Percentiles rank a stretch among this genome's conserved stretches.
Evolutionary conservation across 2,797 vertebrate species (phyloP).

Genomic region (Pelobates cultripes): DNA sequence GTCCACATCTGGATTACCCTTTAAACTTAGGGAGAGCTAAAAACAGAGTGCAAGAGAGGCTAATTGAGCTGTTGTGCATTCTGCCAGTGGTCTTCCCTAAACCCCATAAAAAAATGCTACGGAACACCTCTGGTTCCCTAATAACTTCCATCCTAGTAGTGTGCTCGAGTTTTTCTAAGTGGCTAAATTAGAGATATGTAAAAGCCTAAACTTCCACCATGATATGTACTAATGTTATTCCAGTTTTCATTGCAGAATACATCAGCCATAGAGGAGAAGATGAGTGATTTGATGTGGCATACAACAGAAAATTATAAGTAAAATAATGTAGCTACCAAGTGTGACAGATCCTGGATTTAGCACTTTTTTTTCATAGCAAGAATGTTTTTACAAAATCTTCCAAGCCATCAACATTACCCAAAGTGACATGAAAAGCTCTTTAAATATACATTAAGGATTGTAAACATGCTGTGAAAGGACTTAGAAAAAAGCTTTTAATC

Average conservation of each 20-base stretch:
- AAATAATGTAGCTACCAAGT: background rate
- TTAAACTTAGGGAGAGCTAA: too few relatives aligned
- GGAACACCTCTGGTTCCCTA: too few relatives aligned
- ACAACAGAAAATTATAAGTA: conserved; percentile 4
- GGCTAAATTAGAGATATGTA: too few relatives aligned
- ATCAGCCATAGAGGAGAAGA: background rate
- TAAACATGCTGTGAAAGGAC: background rate
- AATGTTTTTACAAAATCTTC: background rate
- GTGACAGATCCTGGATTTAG: conserved; percentile 11
- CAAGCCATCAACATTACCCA: conserved; percentile 7
- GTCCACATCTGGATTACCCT: too few relatives aligned
- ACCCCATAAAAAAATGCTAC: too few relatives aligned
- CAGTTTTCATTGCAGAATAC: background rate
- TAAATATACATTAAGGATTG: background rate
- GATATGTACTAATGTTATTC: background rate
- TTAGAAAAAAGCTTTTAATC: background rate
- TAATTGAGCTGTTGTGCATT: too few relatives aligned
- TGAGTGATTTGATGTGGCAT: conserved; percentile 9
- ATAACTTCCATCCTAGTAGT: too few relatives aligned
- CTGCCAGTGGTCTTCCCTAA: too few relatives aligned
- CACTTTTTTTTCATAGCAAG: background rate
- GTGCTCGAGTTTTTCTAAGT: too few relatives aligned
- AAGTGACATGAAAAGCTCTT: conserved; percentile 12
- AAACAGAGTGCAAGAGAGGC: too few relatives aligned
- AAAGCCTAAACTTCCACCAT: background rate